Percentiles rank a stretch among this genome's conserved stretches.
Conservation (phyloP, 2,113 vertebrate genomes). For the Menura novaehollandiae region DNA sequence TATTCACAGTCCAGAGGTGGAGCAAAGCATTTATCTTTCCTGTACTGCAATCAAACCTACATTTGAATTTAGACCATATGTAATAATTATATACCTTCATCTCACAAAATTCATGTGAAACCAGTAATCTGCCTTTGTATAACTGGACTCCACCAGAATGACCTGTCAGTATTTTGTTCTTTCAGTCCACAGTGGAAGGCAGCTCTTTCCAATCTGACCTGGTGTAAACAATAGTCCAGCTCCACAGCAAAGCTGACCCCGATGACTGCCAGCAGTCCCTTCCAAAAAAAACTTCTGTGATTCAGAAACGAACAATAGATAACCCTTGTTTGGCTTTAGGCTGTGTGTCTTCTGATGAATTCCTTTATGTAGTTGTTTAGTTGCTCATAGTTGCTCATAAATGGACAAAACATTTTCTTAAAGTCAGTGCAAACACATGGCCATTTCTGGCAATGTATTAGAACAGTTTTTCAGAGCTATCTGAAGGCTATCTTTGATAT, state of each 20-base stretch:
- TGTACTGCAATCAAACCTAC: not conserved
- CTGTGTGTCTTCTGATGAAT: not conserved
- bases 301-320: not conserved
- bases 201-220: not conserved
- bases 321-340: not conserved
- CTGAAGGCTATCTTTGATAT: not conserved
- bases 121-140: not conserved
- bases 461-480: not conserved
- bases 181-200: not conserved
- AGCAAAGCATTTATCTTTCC: not conserved
- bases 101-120: not conserved
- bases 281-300: not conserved
- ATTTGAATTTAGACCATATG: not conserved
- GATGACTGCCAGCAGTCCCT: not conserved
- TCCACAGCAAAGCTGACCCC: not conserved
- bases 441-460: not conserved
- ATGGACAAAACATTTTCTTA: not conserved
- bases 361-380: not conserved
- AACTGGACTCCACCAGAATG: not conserved
- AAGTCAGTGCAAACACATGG: not conserved
- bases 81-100: not conserved
- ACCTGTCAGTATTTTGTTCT: not conserved
- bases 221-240: not conserved
- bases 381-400: not conserved
- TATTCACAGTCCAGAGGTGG: not conserved